These are phyloP conservation scores for Melanotaenia trifasciata DNA, from an alignment of 2,797 vertebrate species.

Conservation along the genomic window DNA sequence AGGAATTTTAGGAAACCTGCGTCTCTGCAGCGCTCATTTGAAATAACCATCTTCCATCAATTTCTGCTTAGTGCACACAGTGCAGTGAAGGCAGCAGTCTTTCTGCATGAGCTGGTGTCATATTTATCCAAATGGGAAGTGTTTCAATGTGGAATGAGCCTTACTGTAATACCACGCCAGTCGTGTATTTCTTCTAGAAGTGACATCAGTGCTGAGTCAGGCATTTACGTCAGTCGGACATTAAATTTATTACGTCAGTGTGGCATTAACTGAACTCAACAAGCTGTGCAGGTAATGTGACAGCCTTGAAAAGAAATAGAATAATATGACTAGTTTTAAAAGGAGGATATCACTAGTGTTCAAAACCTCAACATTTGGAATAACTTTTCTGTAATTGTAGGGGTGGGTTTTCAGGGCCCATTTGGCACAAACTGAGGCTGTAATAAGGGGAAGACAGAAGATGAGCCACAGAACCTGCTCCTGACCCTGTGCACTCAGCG, in stretches of 20 bases:
- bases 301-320: conserved; percentile 19
- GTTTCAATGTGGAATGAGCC: conserved; percentile 42
- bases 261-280: conserved; percentile 18
- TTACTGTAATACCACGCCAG: conserved; percentile 22
- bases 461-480: conserved; percentile 69
- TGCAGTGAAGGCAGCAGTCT: conserved; percentile 30
- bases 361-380: neutral
- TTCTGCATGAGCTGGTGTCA: conserved; percentile 24
- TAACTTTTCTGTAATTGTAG: conserved; percentile 19
- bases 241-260: conserved; percentile 18
- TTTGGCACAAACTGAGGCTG: conserved; percentile 41
- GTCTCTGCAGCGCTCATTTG: conserved; percentile 23
- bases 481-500: conserved; percentile 81
- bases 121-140: conserved; percentile 27
- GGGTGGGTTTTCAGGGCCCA: conserved; percentile 21
- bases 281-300: conserved; percentile 17
- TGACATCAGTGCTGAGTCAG: conserved; percentile 43
- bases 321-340: conserved; percentile 1
- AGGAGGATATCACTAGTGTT: neutral
- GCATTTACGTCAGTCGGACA: conserved; percentile 16
- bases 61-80: conserved; percentile 43
- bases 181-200: conserved; percentile 34
- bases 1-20: conserved; percentile 10
- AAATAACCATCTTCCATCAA: conserved; percentile 37
- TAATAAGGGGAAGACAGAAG: conserved; percentile 53